Conservation (phyloP, 2,888 invertebrate genomes). For the Hylaea fasciaria region DNA sequence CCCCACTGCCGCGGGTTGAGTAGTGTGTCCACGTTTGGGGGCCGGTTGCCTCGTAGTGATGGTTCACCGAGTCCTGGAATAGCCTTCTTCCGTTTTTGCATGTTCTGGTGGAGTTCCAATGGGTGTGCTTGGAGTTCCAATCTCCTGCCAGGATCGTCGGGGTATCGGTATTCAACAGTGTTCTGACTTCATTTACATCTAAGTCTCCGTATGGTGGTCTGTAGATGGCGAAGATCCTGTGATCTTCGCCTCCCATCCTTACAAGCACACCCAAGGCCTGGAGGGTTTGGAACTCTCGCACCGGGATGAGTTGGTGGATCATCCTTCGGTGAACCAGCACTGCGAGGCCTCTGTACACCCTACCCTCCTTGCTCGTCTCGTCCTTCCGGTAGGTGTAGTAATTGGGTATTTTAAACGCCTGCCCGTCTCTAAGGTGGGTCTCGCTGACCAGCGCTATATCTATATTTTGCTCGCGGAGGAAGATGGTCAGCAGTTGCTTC, state of each 20-base stretch:
- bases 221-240: no score
- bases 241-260: no score
- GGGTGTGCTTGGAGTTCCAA: conserved; percentile 1
- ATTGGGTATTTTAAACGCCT: neutral
- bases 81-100: neutral
- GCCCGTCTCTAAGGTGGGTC: neutral
- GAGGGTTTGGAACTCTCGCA: neutral
- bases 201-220: neutral
- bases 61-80: conserved; percentile 7
- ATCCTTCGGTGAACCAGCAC: conserved; percentile 10
- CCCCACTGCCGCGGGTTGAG: neutral
- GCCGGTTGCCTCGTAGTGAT: conserved; percentile 2
- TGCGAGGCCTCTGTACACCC: neutral
- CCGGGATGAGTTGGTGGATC: neutral
- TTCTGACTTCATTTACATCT: neutral
- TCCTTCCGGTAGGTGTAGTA: conserved; percentile 16
- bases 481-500: conserved; percentile 15
- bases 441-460: conserved; percentile 15
- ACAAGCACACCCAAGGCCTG: conserved; percentile 5
- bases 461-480: conserved; percentile 14
- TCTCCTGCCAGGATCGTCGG: conserved; percentile 9
- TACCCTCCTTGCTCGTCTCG: neutral
- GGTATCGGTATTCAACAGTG: neutral
- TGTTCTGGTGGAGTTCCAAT: conserved; percentile 2
- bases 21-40: neutral